Evolutionary conservation across 2,113 vertebrate genomes (phyloP), one percentile per base, ranked within the genome.

Genomic region (Probosciger aterrimus): DNA sequence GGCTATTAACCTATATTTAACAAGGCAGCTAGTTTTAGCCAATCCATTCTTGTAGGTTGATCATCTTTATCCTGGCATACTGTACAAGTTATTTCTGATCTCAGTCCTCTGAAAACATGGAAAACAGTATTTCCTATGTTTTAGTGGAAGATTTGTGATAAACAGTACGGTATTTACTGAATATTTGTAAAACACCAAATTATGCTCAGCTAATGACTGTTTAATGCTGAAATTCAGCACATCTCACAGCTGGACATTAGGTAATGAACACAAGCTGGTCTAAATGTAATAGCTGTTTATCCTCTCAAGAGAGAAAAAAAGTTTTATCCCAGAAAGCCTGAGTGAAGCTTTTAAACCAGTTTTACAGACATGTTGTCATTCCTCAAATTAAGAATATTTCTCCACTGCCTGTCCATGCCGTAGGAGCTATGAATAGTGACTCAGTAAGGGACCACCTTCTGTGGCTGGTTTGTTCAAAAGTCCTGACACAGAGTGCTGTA

Each of bases 301-400:
- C 65, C 31, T 96, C 55, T 83, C 68, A 67, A 53, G 88, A 39
- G 57, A 90, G 90, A 88, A 89, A 53, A 2, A 9, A 68, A 77
- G 19, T 77, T 93, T 92, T 88, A 35, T 86, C 30, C 63, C 71
- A 63, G 59, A 82, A 95, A 78, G 64, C 14, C 73, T 53, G 28
- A 11, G 41, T 83, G 60, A 89, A 78, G 55, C 46, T 93, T 92
- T 86, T 59, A 90, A 83, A 74, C 49, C 68, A 71, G 64, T 86
- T 93, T 92, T 86, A 83, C 82, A 97, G 95, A 93, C 95, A 74
- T 92, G 73, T 43, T 95, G 91, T 93, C 86, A 91, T 93, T 91
- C 80, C 39, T 84, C 50, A 84, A 35, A 84, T 83, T 83, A 92
- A 84, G 77, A 90, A 5, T 92, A 71, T 88, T 93, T 86, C 80